phyloP scores from a whole-genome alignment of 2,113 vertebrate genomes.

The Notothenia coriiceps region DNA sequence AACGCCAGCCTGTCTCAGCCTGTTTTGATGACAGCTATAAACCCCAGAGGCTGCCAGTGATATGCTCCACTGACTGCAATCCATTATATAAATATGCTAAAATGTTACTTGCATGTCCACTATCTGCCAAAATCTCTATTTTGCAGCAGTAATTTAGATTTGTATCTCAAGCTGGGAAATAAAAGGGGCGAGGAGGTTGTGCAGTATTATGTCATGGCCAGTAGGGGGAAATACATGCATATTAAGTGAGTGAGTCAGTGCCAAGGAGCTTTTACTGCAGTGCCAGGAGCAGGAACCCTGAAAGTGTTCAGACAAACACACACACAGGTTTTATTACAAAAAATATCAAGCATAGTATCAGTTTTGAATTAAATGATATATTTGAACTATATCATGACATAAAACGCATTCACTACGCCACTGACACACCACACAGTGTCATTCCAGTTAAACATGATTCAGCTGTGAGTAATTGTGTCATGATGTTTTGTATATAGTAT shows the following conservation, averaged over 20 bases:
- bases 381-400: neutral
- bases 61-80: conserved; percentile 59
- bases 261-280: conserved; percentile 67
- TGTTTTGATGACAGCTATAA: conserved; percentile 70
- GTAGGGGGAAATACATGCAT: conserved; percentile 80
- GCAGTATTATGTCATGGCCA: conserved; percentile 72
- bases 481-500: neutral
- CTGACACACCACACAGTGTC: neutral
- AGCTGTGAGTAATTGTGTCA: neutral
- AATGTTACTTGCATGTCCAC: conserved; percentile 61
- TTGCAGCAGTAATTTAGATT: conserved; percentile 70
- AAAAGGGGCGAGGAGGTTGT: conserved; percentile 34
- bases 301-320: neutral
- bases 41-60: conserved; percentile 61
- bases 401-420: neutral
- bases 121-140: conserved; percentile 60
- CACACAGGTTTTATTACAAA: neutral
- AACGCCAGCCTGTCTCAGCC: conserved; percentile 49
- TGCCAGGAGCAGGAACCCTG: conserved; percentile 19
- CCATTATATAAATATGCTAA: conserved; percentile 63
- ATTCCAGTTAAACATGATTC: neutral
- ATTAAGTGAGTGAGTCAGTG: conserved; percentile 75
- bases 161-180: conserved; percentile 43
- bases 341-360: neutral
- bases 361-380: neutral